Conservation (phyloP, 2,888 invertebrate genomes). For the Eugnorisma glareosa region DNA sequence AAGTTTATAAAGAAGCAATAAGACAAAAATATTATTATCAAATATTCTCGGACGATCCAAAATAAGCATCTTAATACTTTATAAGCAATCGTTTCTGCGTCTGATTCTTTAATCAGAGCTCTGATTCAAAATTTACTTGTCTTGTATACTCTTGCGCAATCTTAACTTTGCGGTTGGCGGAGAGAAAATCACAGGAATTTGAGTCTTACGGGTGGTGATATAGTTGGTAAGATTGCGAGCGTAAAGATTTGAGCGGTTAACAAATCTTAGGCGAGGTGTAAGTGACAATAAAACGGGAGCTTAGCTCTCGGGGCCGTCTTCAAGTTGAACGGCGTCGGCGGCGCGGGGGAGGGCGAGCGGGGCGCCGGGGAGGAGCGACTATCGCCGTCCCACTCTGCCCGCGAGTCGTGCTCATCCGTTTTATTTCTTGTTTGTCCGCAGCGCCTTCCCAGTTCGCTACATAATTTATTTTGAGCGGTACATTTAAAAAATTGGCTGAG, state of each 20-base stretch:
- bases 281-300: slow-evolving; percentile 90
- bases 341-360: slow-evolving; percentile 57
- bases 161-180: slow-evolving; percentile 62
- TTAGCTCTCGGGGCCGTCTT: slow-evolving; percentile 89
- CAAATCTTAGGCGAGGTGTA: slow-evolving; percentile 87
- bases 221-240: slow-evolving; percentile 70
- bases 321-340: slow-evolving; percentile 82
- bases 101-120: slow-evolving; percentile 87
- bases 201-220: slow-evolving; percentile 65
- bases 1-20: slow-evolving; percentile 75
- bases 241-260: slow-evolving; percentile 77
- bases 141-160: slow-evolving; percentile 75
- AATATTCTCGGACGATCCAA: slow-evolving; percentile 82
- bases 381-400: slow-evolving; percentile 79
- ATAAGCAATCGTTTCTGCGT: slow-evolving; percentile 86
- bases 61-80: slow-evolving; percentile 86
- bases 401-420: slow-evolving; percentile 83
- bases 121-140: slow-evolving; percentile 86
- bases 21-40: slow-evolving; percentile 76
- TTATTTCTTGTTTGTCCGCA: slow-evolving; percentile 88
- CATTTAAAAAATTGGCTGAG: slow-evolving; percentile 89
- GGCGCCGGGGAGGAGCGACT: slow-evolving; percentile 76
- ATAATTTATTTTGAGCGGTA: slow-evolving; percentile 90
- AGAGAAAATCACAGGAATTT: slow-evolving; percentile 59
- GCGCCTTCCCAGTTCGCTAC: slow-evolving; percentile 84